Percentiles rank a stretch among this genome's conserved stretches.
Conservation (phyloP, 2,113 vertebrate species). For the Coptodon rendalli region DNA sequence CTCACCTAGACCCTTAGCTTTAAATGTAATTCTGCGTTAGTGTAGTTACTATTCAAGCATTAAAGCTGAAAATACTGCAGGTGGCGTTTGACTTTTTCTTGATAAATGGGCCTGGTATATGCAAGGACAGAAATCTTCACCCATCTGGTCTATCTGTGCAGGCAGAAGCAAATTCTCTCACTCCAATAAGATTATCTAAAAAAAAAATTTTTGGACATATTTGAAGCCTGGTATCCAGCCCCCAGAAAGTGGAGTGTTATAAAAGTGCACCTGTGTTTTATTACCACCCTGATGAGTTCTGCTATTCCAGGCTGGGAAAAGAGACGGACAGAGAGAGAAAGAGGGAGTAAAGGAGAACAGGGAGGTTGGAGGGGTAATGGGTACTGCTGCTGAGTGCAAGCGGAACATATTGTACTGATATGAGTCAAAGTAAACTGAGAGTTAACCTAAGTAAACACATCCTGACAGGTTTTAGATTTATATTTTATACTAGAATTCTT, state of each 20-base stretch:
- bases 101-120: neutral
- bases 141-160: constrained; percentile 3
- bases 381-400: neutral
- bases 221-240: constrained; percentile 21
- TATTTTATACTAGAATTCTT: neutral
- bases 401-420: neutral
- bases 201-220: neutral
- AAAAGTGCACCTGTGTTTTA: constrained; percentile 66
- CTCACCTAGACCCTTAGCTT: neutral
- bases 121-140: neutral
- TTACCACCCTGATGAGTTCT: constrained; percentile 37
- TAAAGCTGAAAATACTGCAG: neutral
- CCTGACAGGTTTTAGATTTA: neutral
- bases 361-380: neutral
- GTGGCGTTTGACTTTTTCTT: neutral
- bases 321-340: neutral
- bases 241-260: neutral
- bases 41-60: neutral
- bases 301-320: constrained; percentile 18
- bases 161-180: constrained; percentile 21
- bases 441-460: neutral
- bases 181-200: constrained; percentile 24
- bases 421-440: neutral
- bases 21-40: neutral
- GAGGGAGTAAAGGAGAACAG: neutral